Percentiles rank a stretch among this genome's conserved stretches.
Evolutionary conservation across 1,140 invertebrate species (phyloP).

Genomic region (Dryas iulia): DNA sequence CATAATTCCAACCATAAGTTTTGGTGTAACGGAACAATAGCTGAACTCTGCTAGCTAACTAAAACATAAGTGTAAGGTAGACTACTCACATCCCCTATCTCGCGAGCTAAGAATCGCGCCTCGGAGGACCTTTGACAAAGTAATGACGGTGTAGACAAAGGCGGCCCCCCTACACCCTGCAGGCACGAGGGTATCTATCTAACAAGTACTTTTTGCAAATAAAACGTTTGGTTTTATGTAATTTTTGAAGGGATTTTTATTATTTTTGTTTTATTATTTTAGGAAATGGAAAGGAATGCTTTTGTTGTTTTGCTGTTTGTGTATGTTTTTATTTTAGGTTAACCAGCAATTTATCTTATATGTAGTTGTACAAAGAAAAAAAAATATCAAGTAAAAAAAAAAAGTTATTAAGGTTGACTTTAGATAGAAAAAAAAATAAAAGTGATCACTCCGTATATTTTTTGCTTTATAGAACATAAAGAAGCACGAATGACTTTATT

Average conservation of each 20-base stretch:
- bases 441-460: no score
- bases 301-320: no score
- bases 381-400: no score
- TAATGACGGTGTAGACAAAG: conserved; percentile 66
- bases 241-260: neutral
- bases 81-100: conserved; percentile 30
- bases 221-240: neutral
- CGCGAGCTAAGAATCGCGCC: conserved; percentile 40
- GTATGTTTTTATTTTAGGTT: no score
- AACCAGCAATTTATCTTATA: no score
- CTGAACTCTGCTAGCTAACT: conserved; percentile 32
- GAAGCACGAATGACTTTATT: no score
- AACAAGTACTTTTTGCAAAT: conserved; percentile 2
- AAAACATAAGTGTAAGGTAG: conserved; percentile 36
- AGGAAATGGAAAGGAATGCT: neutral
- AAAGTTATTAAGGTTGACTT: no score
- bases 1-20: conserved; percentile 13
- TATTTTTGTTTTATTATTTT: neutral
- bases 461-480: no score
- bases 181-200: conserved; percentile 39
- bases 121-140: conserved; percentile 69
- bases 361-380: no score
- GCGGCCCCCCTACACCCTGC: conserved; percentile 19
- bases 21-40: conserved; percentile 24
- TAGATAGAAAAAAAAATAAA: no score